These are phyloP conservation scores for Strigamia crassipes DNA, from an alignment of 2,888 invertebrate genomes.

Conservation along the genomic window DNA sequence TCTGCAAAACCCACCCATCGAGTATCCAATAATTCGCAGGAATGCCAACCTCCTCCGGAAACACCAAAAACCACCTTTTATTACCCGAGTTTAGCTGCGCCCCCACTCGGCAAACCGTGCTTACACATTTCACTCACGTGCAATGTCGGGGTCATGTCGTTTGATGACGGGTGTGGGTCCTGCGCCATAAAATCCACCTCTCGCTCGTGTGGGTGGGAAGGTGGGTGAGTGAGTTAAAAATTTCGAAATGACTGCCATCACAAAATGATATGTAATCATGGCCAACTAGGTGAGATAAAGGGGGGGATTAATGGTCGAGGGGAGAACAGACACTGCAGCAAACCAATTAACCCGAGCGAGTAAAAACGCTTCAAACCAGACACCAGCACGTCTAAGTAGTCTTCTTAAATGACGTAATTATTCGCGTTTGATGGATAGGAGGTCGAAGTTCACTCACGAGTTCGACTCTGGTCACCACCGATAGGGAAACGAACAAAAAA, in stretches of 20 bases:
- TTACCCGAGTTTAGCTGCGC: not conserved
- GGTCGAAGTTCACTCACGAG: slow-evolving; percentile 14
- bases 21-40: too few species aligned
- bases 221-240: not conserved
- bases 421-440: slow-evolving; percentile 27
- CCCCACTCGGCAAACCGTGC: too few species aligned
- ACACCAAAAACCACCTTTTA: not conserved
- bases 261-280: not conserved
- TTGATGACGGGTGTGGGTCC: not conserved
- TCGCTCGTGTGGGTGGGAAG: not conserved
- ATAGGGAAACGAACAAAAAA: not conserved
- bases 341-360: slow-evolving; percentile 5
- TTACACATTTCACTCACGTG: not conserved
- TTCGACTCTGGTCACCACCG: slow-evolving; percentile 28
- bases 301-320: not conserved
- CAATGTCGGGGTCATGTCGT: slow-evolving; percentile 19
- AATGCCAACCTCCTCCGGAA: too few species aligned
- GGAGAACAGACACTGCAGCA: not conserved
- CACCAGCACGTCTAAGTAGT: slow-evolving; percentile 19
- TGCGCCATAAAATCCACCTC: not conserved
- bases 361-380: slow-evolving; percentile 3
- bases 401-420: slow-evolving; percentile 31
- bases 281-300: not conserved
- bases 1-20: too few species aligned
- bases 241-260: not conserved